Conservation (phyloP, 53 echinoderm and acorn worm genomes). For the Antedon mediterranea region DNA sequence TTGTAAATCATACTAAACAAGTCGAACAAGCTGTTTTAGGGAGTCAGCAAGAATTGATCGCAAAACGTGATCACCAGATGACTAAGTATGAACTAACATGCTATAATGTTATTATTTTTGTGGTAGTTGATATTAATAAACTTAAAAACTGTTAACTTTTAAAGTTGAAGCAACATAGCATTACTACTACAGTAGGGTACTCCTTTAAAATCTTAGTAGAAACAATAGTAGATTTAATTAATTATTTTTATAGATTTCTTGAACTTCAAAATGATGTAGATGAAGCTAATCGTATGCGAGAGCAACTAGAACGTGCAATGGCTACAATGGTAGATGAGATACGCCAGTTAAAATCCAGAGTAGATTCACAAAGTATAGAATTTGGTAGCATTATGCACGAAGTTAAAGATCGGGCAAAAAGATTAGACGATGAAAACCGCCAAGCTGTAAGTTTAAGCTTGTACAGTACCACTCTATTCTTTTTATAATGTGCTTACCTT, state of each 20-base stretch:
- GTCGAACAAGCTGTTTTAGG: constrained; percentile 96
- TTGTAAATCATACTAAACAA: constrained; percentile 98
- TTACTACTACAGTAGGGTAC: too few relatives aligned
- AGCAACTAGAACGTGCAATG: constrained; percentile 76
- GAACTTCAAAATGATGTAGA: constrained; percentile 86
- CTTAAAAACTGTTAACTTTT: too few relatives aligned
- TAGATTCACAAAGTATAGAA: constrained; percentile 53
- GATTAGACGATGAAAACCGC: constrained; percentile 82
- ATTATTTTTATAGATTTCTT: constrained; percentile 37
- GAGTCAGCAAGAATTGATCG: constrained; percentile 77
- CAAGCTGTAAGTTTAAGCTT: constrained; percentile 34
- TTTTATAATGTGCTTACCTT: too few relatives aligned
- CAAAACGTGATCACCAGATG: constrained; percentile 82
- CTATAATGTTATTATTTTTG: too few relatives aligned
- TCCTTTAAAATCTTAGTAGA: too few relatives aligned
- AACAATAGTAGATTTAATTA: too few relatives aligned
- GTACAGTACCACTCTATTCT: not conserved
- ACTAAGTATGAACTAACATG: constrained; percentile 33
- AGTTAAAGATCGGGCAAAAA: constrained; percentile 71
- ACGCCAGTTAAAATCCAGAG: constrained; percentile 52
- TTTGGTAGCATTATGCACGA: constrained; percentile 62
- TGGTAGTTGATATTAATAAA: too few relatives aligned
- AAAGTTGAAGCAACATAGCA: too few relatives aligned
- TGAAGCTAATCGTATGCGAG: constrained; percentile 73
- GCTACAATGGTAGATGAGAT: constrained; percentile 84